Percentiles rank a stretch among this genome's conserved stretches.
Conservation (phyloP, 2,888 invertebrate genomes). For the Petrolisthes manimaculis region DNA sequence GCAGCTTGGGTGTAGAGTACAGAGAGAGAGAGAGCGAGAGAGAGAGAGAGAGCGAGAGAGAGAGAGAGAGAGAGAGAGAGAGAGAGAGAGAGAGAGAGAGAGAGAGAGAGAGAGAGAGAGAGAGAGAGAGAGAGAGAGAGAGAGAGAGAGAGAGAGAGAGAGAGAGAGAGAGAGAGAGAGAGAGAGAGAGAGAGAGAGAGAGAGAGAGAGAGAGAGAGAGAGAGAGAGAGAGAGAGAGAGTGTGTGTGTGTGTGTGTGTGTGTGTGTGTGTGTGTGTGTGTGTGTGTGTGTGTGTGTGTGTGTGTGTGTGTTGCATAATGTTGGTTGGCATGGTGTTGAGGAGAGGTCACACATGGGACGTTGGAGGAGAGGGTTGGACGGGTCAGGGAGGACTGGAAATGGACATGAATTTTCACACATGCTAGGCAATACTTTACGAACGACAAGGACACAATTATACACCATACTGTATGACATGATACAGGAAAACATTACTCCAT, state of each 20-base stretch:
- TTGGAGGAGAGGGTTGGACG: not conserved
- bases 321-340: not conserved
- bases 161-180: slow-evolving; percentile 11
- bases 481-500: too few species aligned
- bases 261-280: not conserved
- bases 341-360: not conserved
- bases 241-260: not conserved
- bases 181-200: slow-evolving; percentile 26
- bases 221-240: slow-evolving; percentile 30
- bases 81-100: not conserved
- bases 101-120: slow-evolving; percentile 19
- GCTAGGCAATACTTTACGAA: not conserved
- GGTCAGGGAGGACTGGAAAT: not conserved
- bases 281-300: not conserved
- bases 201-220: slow-evolving; percentile 7
- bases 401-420: not conserved
- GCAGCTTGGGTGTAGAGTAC: not conserved
- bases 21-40: not conserved
- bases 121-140: slow-evolving; percentile 2
- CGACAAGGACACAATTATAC: not conserved
- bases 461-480: too few species aligned
- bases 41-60: not conserved
- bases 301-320: not conserved
- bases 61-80: not conserved
- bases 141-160: slow-evolving; percentile 4